Base-by-base conservation (phyloP, 2,888 invertebrate species). In the Galeruca laticollis region DNA sequence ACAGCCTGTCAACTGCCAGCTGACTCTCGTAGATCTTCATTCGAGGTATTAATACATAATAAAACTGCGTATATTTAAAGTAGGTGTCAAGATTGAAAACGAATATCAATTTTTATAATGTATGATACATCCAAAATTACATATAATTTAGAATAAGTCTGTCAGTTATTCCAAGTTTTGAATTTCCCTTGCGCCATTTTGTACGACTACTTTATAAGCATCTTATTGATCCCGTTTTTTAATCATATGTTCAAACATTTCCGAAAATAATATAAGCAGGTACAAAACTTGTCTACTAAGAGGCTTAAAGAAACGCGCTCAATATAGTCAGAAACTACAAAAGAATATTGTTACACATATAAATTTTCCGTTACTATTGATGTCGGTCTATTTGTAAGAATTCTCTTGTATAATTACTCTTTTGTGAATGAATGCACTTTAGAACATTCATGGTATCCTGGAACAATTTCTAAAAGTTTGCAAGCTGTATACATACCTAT, bases 301-400 rank as follows among this genome's bases (percentile, higher is more conserved):
- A 47, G 47, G 47, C 47, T 47, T 47, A 47, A 47, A 47, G 47
- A 47, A 47, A 47, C 18, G 47, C 9, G 18, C 47, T 47, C 47
- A 18, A 47, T 18, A 47, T 47, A 47, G 18, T 47, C 15, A 15
- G 47, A 47, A 9, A 47, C 15, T 47, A 47, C 47, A 47, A 47
- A 47, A 47, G 47, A 47, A 47, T 26, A n/a, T n/a, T 43, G 43
- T 43, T 15, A 43, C 43, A 43, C 43, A 43, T 43, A 47, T 15
- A 47, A 47, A 18, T 47, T 47, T 47, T 47, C 18, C 18, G 18
- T 47, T 47, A 15, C 47, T 47, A 47, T 47, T 47, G 47, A 47
- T 18, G 47, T 47, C 47, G 47, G 47, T 18, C 15, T 47, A 15
- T 47, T 47, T 47, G 47, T 47, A 15, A 18, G 15, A 47, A 47